Conservation (phyloP, 2,113 vertebrate genomes). For the Pomatorhinus ruficollis region DNA sequence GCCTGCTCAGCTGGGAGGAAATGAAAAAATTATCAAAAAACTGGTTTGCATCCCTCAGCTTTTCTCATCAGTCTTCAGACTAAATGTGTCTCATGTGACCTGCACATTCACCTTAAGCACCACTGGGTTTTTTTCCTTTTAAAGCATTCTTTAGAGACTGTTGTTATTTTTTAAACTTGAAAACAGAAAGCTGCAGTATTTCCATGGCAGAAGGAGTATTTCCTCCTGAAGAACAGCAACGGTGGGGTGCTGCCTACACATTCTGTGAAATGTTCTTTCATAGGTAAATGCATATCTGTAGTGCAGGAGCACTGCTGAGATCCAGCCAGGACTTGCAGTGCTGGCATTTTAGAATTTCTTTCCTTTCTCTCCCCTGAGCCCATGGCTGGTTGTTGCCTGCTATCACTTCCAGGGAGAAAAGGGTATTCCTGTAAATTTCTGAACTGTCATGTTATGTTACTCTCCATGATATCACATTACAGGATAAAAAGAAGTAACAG, state of each 20-base stretch:
- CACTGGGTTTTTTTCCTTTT: background rate
- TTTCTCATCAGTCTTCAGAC: background rate
- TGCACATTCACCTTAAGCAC: background rate
- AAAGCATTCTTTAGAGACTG: background rate
- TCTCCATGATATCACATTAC: constrained; percentile 4
- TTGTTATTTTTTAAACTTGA: background rate
- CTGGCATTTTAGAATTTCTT: background rate
- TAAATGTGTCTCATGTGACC: background rate
- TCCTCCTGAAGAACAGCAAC: background rate
- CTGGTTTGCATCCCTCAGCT: background rate
- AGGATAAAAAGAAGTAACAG: constrained; percentile 31
- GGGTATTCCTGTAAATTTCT: constrained; percentile 25
- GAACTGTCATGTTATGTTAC: constrained; percentile 38
- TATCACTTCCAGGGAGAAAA: constrained; percentile 17
- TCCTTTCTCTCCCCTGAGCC: background rate
- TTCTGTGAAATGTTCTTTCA: background rate
- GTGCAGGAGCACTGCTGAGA: background rate
- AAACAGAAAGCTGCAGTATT: background rate
- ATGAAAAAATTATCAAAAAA: background rate
- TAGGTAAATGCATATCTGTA: background rate
- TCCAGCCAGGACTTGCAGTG: background rate
- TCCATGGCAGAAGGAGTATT: background rate
- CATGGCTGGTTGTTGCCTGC: background rate
- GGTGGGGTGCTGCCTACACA: background rate
- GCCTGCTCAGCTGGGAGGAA: background rate